Percentiles rank a stretch among this genome's conserved stretches.
Evolutionary conservation across 2,113 vertebrate species (phyloP).

Genomic region (Nettapus auritus): DNA sequence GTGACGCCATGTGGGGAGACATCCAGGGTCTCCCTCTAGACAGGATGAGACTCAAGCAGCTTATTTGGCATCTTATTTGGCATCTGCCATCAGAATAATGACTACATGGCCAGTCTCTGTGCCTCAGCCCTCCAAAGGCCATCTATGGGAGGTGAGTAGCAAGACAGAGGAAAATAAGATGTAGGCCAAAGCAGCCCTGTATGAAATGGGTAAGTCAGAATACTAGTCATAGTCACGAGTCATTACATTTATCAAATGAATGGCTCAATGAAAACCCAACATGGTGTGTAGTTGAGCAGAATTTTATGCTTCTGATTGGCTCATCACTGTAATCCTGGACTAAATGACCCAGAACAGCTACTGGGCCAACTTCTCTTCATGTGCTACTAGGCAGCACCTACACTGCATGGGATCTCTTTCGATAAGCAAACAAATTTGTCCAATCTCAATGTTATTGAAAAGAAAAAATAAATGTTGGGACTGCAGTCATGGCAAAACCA

Average conservation of each 20-base stretch:
- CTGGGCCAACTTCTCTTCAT: background rate
- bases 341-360: background rate
- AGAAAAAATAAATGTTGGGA: background rate
- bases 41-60: background rate
- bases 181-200: background rate
- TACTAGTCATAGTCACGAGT: background rate
- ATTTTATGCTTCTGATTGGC: background rate
- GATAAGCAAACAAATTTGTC: background rate
- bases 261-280: background rate
- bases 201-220: background rate
- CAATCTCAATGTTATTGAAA: background rate
- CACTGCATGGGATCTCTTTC: background rate
- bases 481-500: background rate
- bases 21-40: background rate
- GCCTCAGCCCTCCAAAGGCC: background rate
- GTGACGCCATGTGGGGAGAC: background rate
- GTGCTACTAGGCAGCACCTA: background rate
- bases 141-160: background rate
- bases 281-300: background rate
- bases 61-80: background rate
- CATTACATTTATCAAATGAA: background rate
- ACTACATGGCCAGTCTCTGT: background rate
- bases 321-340: background rate
- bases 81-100: background rate
- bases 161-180: background rate